Base-by-base conservation (phyloP, 2,113 vertebrate genomes). In the Pituophis catenifer region DNA sequence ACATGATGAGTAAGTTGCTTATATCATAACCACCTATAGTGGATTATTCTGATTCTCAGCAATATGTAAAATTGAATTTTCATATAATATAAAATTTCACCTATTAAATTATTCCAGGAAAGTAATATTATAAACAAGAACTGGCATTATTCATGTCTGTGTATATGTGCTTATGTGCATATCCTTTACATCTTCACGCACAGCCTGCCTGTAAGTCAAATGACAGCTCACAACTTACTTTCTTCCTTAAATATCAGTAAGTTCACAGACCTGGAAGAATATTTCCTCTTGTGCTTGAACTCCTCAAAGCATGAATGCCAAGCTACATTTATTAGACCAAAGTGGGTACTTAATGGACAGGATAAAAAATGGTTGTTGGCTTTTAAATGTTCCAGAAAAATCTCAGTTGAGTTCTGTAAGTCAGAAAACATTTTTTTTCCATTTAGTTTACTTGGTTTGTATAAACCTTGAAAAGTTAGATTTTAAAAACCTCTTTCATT, bases 341-440 rank as follows among this genome's bases (percentile, higher is more conserved):
- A 91, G 58, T 89, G 95, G 86, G 89, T 55, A 91, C 50, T 93
- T 89, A 89, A 54, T 5, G 81, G 70, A 92, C 58, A 95, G 93
- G 94, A 93, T 94, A 38, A 89, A 93, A 95, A 92, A 92, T 91
- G 65, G 81, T 90, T 94, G 54, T 44, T 93, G 91, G 88, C 10
- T 95, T 88, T 95, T 93, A 95, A 95, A 91, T 5, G 44, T 93
- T 91, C 88, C 94, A 92, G 93, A 93, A 94, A 96, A 92, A 92
- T 85, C 90, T 86, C 70, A 92, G 89, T 93, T 95, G 62, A 91
- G 53, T 92, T 75, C 24, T 92, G 23, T 50, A 26, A 62, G 94
- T 90, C 62, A 15, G 90, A 93, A 94, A 88, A 86, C 93, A 96
- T 23, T 44, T 85, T 94, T 33, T 94, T 86, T 89, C 92, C 62